Percentiles rank a stretch among this genome's conserved stretches.
phyloP scores from a whole-genome alignment of 1,140 invertebrate species.

The Drosophila simulans region DNA sequence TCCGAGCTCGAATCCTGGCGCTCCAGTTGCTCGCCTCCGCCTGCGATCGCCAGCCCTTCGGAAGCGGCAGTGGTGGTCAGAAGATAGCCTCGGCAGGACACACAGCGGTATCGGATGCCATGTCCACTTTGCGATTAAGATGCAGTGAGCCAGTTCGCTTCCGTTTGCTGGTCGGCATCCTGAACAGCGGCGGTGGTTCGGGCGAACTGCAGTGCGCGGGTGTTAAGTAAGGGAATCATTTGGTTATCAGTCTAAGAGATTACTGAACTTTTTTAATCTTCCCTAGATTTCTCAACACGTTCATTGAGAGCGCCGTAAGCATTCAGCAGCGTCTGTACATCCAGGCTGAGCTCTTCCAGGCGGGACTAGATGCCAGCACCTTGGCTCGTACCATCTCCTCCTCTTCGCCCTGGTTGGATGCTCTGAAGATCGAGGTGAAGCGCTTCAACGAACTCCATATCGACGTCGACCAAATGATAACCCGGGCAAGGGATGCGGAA shows the following conservation, averaged over 20 bases:
- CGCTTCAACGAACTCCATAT: conserved; percentile 90
- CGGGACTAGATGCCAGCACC: conserved; percentile 90
- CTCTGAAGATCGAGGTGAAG: conserved; percentile 88
- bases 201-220: conserved; percentile 92
- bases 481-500: conserved; percentile 78
- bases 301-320: conserved; percentile 90
- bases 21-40: conserved; percentile 90
- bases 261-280: background rate
- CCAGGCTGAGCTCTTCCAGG: conserved; percentile 94
- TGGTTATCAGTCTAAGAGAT: fast-evolving
- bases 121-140: conserved; percentile 93
- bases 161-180: conserved; percentile 94
- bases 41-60: conserved; percentile 88
- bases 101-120: conserved; percentile 93
- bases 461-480: conserved; percentile 87
- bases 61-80: conserved; percentile 72
- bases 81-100: conserved; percentile 87
- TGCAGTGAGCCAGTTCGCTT: conserved; percentile 97
- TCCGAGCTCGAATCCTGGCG: conserved; percentile 77
- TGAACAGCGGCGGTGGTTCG: conserved; percentile 89
- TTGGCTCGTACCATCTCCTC: conserved; percentile 87
- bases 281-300: conserved; percentile 90
- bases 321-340: conserved; percentile 93
- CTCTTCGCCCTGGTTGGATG: conserved; percentile 85
- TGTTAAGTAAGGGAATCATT: conserved; percentile 85